Evolutionary conservation across 2,113 vertebrate genomes (phyloP), one percentile per base, ranked within the genome.

Genomic region (Triplophysa rosa): DNA sequence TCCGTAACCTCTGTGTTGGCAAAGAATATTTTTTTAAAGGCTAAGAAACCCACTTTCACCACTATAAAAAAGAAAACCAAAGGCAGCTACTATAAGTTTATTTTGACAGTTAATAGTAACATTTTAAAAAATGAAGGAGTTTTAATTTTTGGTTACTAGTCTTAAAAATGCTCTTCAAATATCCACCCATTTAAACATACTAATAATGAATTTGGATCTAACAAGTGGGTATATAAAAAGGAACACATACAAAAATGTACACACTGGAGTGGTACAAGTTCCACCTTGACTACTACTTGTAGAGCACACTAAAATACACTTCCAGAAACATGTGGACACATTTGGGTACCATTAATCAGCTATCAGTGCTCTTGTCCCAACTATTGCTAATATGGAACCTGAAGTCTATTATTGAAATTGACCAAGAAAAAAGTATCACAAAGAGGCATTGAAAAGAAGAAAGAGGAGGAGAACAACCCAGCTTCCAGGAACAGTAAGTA

Each of bases 401-500:
- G 8, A 4, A 37, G 23, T 63, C 26, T 67, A 45, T 66, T 29
- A 78, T 1, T 56, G 29, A 63, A 73, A 40, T 70, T 56, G 65
- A 63, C 63, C 58, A 74, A 73, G 56, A 74, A 84, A 81, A 79
- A 67, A 64, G 61, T 82, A 67, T 62, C 77, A 84, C 58, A 17
- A 65, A 81, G 68, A 78, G 78, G 13, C 45, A 49, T 54, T 1
- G 24, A 42, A 56, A 56, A 29, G 26, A 67, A 61, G 54, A 58
- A 71, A 23, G 72, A 67, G 72, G 58, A 61, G 54, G 24, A 76
- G 68, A 74, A 84, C 24, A 80, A 74, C 74, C 61, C 82, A 84
- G 82, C 84, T 86, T 84, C 76, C 40, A 85, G 74, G 85, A 81
- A 87, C 84, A 83, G 89, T 93, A 93, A 93, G 91, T 93, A 93